Conservation (phyloP, 1,140 invertebrate species). For the Trypoxylus dichotomus region DNA sequence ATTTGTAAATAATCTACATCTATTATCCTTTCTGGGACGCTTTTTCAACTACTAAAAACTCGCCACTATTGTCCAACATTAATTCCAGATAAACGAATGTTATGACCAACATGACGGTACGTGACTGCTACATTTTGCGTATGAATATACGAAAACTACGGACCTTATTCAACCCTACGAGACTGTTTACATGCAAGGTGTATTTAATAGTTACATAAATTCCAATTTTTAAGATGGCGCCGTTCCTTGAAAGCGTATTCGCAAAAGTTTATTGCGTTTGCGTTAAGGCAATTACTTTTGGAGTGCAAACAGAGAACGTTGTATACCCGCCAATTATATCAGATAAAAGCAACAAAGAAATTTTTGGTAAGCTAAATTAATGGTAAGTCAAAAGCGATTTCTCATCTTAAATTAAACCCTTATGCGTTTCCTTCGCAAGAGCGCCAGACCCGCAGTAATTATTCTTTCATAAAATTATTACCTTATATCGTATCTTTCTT, state of each 20-base stretch:
- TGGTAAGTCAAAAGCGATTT: neutral
- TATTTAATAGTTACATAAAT: neutral
- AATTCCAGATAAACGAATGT: neutral
- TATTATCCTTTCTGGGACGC: too few species aligned
- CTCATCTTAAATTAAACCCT: neutral
- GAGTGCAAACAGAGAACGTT: too few species aligned
- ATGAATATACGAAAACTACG: neutral
- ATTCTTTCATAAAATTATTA: slow-evolving; percentile 3
- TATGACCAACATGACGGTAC: neutral
- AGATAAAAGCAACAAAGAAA: too few species aligned
- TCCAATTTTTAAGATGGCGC: neutral
- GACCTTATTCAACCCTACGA: neutral
- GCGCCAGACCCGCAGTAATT: neutral
- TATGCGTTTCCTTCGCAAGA: neutral
- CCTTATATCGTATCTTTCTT: neutral
- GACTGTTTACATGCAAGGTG: neutral
- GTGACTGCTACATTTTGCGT: neutral
- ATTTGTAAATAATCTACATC: too few species aligned
- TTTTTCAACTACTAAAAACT: too few species aligned
- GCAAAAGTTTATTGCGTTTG: too few species aligned
- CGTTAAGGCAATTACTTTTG: too few species aligned
- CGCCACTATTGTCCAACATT: neutral
- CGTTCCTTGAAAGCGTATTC: neutral
- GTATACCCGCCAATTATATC: too few species aligned
- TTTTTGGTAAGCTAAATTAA: too few species aligned